A percentile compares a stretch with the other conserved stretches of the same genome.
Conservation (phyloP, 1,140 invertebrate genomes). For the Pteromalus puparum region DNA sequence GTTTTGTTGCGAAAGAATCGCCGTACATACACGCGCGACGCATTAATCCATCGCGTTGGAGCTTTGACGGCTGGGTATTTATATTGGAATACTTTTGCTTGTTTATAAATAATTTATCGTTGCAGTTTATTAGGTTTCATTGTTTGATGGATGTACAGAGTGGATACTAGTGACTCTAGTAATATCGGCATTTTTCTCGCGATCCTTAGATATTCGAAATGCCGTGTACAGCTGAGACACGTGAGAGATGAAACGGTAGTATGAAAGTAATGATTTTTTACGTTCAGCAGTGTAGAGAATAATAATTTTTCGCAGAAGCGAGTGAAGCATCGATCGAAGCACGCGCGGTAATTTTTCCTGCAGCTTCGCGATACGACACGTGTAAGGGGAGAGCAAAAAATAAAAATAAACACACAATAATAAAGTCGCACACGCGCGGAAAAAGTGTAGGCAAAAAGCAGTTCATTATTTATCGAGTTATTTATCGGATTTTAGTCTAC, state of each 20-base stretch:
- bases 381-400: neutral
- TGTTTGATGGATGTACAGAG: neutral
- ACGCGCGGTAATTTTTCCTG: neutral
- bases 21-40: too few species aligned
- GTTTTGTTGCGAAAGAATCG: neutral
- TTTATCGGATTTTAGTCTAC: conserved; percentile 41
- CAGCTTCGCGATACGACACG: neutral
- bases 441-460: neutral
- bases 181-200: neutral
- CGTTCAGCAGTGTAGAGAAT: too few species aligned
- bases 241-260: too few species aligned
- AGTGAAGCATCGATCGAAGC: too few species aligned
- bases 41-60: too few species aligned
- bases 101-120: conserved; percentile 16
- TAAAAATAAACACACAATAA: neutral
- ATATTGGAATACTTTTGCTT: neutral
- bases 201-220: neutral
- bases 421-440: neutral
- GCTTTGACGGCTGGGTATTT: neutral
- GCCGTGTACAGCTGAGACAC: too few species aligned
- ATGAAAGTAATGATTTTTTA: too few species aligned
- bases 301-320: neutral
- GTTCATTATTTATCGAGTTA: conserved; percentile 26
- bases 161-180: neutral
- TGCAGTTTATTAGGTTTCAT: neutral